These are phyloP conservation scores for Cisticola juncidis DNA, from an alignment of 2,113 vertebrate genomes.

Conservation along the genomic window DNA sequence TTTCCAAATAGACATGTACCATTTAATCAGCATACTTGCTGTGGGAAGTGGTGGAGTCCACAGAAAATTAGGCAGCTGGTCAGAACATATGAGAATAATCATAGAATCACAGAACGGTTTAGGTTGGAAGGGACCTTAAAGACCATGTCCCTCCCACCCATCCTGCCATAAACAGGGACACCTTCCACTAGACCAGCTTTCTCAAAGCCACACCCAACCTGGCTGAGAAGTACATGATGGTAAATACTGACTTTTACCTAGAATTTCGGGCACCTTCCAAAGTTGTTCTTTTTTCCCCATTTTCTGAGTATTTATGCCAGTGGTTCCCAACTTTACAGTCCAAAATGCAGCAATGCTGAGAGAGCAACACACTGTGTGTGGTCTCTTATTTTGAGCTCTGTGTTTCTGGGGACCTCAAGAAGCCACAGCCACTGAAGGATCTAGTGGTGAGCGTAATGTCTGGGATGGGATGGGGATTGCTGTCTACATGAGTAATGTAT, in stretches of 20 bases:
- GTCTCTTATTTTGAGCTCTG: background rate
- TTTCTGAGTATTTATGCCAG: background rate
- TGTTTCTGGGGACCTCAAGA: background rate
- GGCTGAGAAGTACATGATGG: background rate
- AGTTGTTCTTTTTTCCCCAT: accelerated
- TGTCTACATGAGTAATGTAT: background rate
- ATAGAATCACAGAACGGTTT: background rate
- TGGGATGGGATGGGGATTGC: background rate
- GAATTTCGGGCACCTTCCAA: background rate
- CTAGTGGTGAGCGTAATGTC: background rate
- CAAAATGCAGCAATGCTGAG: background rate
- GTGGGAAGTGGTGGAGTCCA: background rate
- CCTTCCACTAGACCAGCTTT: background rate
- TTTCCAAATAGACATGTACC: background rate
- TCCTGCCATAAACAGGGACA: background rate
- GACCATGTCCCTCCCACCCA: background rate
- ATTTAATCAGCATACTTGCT: background rate
- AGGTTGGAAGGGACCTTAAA: background rate
- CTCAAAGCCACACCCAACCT: background rate
- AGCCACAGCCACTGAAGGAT: background rate
- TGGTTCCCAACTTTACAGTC: background rate
- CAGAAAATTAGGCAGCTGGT: background rate
- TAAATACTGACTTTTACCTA: background rate
- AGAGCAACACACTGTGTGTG: accelerated
- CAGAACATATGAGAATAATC: background rate